Evolutionary conservation across 2,113 vertebrate species (phyloP), one percentile per base, ranked within the genome.

Genomic region (Callipepla californica): DNA sequence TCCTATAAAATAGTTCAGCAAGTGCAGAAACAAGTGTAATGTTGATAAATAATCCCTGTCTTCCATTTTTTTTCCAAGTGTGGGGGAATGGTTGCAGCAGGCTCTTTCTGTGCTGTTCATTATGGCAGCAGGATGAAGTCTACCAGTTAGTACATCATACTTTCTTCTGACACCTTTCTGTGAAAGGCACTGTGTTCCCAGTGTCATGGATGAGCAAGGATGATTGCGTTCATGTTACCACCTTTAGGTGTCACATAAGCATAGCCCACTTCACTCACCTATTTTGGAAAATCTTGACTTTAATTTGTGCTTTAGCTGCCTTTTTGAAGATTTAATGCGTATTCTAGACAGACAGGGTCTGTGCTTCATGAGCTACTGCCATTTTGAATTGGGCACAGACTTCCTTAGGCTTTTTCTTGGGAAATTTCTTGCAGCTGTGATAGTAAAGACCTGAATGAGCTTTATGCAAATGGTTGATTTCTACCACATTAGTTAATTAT

Each of bases 401-500:
- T 67, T 66, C 59, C 76, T 9, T 12, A 55, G 61, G 55, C 36
- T 30, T 78, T 45, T 74, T 47, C 42, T 30, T 42, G 51, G 68
- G 47, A 20, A 66, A 70, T 59, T 65, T 14, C 57, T 21, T 80
- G 73, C 85, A 90, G 80, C 85, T 88, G 61, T 47, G 40, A 16
- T 18, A 45, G 74, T 80, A 87, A 77, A 90, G 59, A 65, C 74
- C 91, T 75, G 53, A 55, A 92, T 70, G 59, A 91, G 75, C 86
- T 84, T 75, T 73, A 87, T 93, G 79, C 57, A 95, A 88, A 74
- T 92, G 61, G 86, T 77, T 96, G 48, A 74, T 92, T 97, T 95
- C 82, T 95, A 70, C 28, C 73, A 77, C 90, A 36, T 94, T 84
- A 93, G 80, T 91, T 97, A 97, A 96, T 97, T 89, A 88, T 82